Conservation (phyloP, 2,888 invertebrate genomes). For the Pseudococcus jackbeardsleyi region DNA sequence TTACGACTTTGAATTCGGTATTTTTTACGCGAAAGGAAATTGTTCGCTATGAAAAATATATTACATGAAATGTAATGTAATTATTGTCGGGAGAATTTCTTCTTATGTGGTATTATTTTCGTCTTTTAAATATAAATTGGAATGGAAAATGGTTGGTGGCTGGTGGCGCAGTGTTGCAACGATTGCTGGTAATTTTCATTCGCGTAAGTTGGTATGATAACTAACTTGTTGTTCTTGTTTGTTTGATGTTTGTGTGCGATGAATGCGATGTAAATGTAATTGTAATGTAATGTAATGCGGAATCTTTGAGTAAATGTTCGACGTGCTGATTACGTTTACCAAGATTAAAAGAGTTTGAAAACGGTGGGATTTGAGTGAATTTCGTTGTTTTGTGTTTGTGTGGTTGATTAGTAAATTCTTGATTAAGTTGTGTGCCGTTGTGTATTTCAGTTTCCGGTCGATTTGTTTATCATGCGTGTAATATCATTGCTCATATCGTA, state of each 20-base stretch:
- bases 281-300: neutral
- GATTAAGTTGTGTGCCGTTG: slow-evolving; percentile 26
- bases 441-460: slow-evolving; percentile 24
- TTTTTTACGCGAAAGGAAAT: too few species aligned
- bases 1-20: too few species aligned
- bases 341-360: slow-evolving; percentile 28
- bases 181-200: neutral
- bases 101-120: too few species aligned
- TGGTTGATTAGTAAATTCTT: slow-evolving; percentile 26
- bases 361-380: neutral
- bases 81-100: too few species aligned
- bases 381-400: slow-evolving; percentile 50
- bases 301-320: too few species aligned
- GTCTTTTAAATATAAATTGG: too few species aligned
- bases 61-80: too few species aligned
- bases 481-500: neutral
- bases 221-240: slow-evolving; percentile 57
- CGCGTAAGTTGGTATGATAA: neutral
- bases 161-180: too few species aligned
- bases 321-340: slow-evolving; percentile 32
- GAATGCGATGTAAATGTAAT: neutral
- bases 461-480: neutral
- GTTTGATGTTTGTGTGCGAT: slow-evolving; percentile 30
- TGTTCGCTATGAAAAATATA: too few species aligned
- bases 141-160: too few species aligned